Conservation (phyloP, 2,888 invertebrate genomes). For the Drosophila rubida region DNA sequence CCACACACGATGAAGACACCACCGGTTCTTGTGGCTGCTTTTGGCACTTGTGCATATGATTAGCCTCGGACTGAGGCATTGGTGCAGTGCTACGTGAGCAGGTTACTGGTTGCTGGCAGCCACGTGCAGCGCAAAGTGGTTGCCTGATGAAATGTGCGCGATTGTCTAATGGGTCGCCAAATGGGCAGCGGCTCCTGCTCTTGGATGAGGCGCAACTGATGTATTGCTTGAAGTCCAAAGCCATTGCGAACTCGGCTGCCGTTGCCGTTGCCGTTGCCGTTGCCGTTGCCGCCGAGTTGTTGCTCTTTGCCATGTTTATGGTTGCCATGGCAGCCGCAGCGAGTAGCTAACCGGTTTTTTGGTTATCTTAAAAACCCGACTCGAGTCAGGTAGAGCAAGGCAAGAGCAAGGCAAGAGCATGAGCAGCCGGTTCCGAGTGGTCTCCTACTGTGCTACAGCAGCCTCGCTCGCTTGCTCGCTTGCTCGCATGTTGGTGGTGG, state of each 20-base stretch:
- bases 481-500: slow-evolving; percentile 80
- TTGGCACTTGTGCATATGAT: slow-evolving; percentile 77
- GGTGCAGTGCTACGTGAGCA: slow-evolving; percentile 40
- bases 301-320: slow-evolving; percentile 55
- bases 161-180: slow-evolving; percentile 78
- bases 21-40: slow-evolving; percentile 58
- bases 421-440: slow-evolving; percentile 55
- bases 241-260: slow-evolving; percentile 38
- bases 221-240: slow-evolving; percentile 43
- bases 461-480: not conserved
- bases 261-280: too few species aligned
- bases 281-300: too few species aligned
- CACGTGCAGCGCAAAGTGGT: slow-evolving; percentile 63
- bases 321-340: slow-evolving; percentile 69
- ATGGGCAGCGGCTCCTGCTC: slow-evolving; percentile 49
- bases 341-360: slow-evolving; percentile 64
- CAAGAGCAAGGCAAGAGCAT: slow-evolving; percentile 16
- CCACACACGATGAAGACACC: slow-evolving; percentile 66
- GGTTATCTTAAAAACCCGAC: slow-evolving; percentile 66
- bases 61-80: slow-evolving; percentile 34
- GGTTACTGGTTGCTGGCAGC: too few species aligned
- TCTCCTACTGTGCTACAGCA: slow-evolving; percentile 6
- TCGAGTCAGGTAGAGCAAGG: slow-evolving; percentile 55
- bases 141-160: slow-evolving; percentile 65
- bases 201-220: slow-evolving; percentile 55